Percentiles rank a stretch among this genome's conserved stretches.
phyloP scores from a whole-genome alignment of 2,113 vertebrate species.

The Antennarius striatus region DNA sequence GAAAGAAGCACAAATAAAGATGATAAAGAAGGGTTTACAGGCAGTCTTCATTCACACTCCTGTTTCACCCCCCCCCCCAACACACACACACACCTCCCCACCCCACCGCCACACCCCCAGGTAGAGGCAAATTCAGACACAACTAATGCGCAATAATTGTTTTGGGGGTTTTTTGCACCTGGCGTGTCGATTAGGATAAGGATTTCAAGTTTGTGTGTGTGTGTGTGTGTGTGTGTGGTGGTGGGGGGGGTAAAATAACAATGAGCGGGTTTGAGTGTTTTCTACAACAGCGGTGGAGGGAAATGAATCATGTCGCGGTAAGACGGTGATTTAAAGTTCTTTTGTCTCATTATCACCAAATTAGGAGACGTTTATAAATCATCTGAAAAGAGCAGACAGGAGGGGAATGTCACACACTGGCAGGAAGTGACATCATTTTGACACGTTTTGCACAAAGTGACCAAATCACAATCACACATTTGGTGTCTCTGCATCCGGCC shows the following conservation, averaged over 20 bases:
- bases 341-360: conserved; percentile 23
- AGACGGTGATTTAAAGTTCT: conserved; percentile 1
- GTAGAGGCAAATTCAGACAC: conserved; percentile 28
- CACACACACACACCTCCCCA: too few relatives aligned
- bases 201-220: conserved; percentile 10
- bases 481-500: background rate
- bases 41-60: conserved; percentile 13
- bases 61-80: background rate
- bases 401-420: conserved; percentile 22
- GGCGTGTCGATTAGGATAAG: conserved; percentile 27
- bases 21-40: conserved; percentile 7
- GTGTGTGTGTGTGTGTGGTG: too few relatives aligned
- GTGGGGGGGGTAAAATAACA: conserved; percentile 26
- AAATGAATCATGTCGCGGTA: conserved; percentile 21
- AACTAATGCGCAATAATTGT: conserved; percentile 48
- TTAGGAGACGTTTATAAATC: conserved; percentile 8
- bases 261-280: conserved; percentile 28
- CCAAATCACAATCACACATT: conserved; percentile 17
- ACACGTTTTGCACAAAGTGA: conserved; percentile 31
- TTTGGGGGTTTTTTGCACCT: conserved; percentile 29
- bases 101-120: conserved; percentile 3
- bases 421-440: conserved; percentile 54
- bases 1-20: conserved; percentile 24
- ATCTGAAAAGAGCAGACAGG: background rate
- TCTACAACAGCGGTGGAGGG: conserved; percentile 2